Conservation (phyloP, 2,113 vertebrate genomes). For the Aepyceros melampus region DNA sequence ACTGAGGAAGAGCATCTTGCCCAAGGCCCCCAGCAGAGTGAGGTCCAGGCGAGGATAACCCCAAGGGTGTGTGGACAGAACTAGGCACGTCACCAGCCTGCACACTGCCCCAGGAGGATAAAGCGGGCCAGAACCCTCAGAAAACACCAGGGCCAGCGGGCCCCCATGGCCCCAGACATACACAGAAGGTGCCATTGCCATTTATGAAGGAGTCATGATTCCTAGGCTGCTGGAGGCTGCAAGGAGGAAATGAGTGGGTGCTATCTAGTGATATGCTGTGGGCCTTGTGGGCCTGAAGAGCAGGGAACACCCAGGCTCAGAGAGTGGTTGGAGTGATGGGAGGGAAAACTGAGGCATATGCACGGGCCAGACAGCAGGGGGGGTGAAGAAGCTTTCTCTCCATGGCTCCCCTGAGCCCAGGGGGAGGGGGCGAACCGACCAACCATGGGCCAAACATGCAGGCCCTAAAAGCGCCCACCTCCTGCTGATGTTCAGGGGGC, state of each 20-base stretch:
- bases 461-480: background rate
- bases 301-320: background rate
- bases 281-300: background rate
- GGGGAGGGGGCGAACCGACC: fast-evolving
- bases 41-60: fast-evolving
- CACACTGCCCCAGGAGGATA: background rate
- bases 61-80: background rate
- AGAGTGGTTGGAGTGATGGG: background rate
- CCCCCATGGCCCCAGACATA: background rate
- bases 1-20: background rate
- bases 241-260: constrained; percentile 17
- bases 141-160: background rate
- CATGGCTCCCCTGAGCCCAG: background rate
- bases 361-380: too few relatives aligned
- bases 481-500: background rate
- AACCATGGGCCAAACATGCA: background rate
- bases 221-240: constrained; percentile 36
- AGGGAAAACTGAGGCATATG: background rate
- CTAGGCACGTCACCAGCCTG: fast-evolving
- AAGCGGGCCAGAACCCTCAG: background rate
- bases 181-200: background rate
- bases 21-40: too few relatives aligned
- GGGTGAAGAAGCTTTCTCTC: background rate
- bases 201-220: constrained; percentile 29
- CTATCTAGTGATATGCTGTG: constrained; percentile 14